Evolutionary conservation across 1,140 invertebrate genomes (phyloP).

Genomic region (Colletes latitarsis): DNA sequence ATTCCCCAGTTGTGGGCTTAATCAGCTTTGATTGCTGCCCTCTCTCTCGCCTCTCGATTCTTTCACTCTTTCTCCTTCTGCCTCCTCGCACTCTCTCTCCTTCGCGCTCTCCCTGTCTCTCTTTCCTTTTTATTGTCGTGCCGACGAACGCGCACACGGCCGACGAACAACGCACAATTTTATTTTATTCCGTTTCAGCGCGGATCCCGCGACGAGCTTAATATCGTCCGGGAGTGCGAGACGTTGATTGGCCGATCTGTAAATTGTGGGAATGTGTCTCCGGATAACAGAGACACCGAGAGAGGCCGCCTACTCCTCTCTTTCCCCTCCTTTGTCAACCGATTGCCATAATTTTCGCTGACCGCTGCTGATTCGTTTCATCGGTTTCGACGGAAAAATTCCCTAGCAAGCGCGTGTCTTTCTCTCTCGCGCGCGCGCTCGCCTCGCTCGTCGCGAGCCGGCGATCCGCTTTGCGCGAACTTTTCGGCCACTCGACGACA

Average conservation of each 20-base stretch:
- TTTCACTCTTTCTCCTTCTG: slow-evolving; percentile 41
- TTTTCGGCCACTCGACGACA: background rate
- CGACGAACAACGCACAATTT: slow-evolving; percentile 61
- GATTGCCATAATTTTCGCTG: slow-evolving; percentile 57
- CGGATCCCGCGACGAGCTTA: slow-evolving; percentile 61
- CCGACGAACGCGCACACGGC: slow-evolving; percentile 6
- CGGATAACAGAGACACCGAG: slow-evolving; percentile 57
- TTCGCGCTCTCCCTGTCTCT: slow-evolving; percentile 21
- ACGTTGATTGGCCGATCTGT: slow-evolving; percentile 66
- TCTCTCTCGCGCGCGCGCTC: background rate
- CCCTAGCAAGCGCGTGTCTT: background rate
- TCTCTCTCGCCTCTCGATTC: slow-evolving; percentile 67
- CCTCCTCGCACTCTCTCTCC: slow-evolving; percentile 57
- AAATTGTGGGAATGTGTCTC: slow-evolving; percentile 68
- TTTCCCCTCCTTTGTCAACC: slow-evolving; percentile 35
- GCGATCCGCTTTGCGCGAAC: background rate
- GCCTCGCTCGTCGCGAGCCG: background rate
- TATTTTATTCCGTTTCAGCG: slow-evolving; percentile 68
- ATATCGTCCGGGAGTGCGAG: slow-evolving; percentile 58
- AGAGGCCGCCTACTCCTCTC: slow-evolving; percentile 54
- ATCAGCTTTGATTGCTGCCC: slow-evolving; percentile 81
- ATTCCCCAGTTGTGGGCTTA: slow-evolving; percentile 82
- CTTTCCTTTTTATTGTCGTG: slow-evolving; percentile 25
- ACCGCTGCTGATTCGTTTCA: slow-evolving; percentile 39
- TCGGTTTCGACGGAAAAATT: slow-evolving; percentile 42